Evolutionary conservation across 2,888 invertebrate genomes (phyloP), one percentile per base, ranked within the genome.

Genomic region (Ophraella communa): DNA sequence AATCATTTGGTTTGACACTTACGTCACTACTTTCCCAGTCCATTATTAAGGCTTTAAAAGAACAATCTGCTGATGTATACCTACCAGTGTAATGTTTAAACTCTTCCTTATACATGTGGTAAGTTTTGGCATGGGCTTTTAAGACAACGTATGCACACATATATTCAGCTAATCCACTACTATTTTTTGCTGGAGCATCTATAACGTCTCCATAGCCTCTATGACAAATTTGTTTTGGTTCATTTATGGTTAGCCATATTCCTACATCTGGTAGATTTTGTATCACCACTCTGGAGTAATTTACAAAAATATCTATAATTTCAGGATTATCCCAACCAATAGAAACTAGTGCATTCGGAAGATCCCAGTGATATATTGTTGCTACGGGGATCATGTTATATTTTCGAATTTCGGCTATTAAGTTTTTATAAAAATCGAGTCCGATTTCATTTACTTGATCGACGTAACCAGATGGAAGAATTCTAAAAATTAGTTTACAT

Each of bases 201-300:
- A 81, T 82, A 0, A 78, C 81, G 67, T 82, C 83, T 10, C 86
- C 87, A 84, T 77, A 84, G 4, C 85, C 86, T 55, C 83, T 82
- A 66, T 83, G 82, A 49, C 67, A 67, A 2, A 64, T 63, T 39
- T 65, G 66, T 39, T 74, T 86, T 85, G 75, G 91, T 53, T 70
- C 90, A 75, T 91, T 91, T 69, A 91, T 84, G 0, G 91, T 91
- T 47, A 89, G 86, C 89, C 91, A 91, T 63, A 76, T 75, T 66
- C 83, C 79, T 4, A 83, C 82, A 10, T 75, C 81, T 0, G 88
- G 45, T 5, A 53, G 20, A 35, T 18, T 45, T 65, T 81, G 79
- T 76, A 84, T 87, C 77, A 86, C 84, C 1, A 87, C 49, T 83
- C 78, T 0, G 91, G 91, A 60, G 63, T 8, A 89, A 89, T 81